phyloP scores from a whole-genome alignment of 2,797 vertebrate species.

The Bufotes viridis region DNA sequence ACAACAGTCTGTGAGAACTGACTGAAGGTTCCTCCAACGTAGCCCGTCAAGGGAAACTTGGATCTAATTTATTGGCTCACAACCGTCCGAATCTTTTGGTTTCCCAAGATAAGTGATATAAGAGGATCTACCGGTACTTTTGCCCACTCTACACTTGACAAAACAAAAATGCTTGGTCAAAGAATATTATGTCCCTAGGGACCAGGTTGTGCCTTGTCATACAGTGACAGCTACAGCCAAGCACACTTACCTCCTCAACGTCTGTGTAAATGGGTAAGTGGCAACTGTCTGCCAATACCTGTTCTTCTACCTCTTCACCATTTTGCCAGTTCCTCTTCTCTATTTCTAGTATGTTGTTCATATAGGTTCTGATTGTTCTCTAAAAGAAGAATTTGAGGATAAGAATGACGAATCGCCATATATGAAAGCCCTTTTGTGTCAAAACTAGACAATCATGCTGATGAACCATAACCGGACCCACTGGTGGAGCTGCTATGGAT shows the following conservation, averaged over 20 bases:
- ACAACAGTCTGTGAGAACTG: background rate
- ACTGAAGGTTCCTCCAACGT: background rate
- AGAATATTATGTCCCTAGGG: too few species aligned
- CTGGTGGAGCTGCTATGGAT: background rate
- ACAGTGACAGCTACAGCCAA: background rate
- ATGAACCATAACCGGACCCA: background rate
- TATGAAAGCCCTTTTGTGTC: background rate
- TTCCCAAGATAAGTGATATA: too few species aligned
- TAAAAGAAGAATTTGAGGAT: constrained; percentile 63
- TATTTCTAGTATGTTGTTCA: constrained; percentile 73
- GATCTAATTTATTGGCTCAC: too few species aligned
- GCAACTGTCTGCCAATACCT: constrained; percentile 70
- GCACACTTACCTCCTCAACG: constrained; percentile 79
- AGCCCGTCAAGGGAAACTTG: too few species aligned
- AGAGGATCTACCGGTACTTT: too few species aligned
- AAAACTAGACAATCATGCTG: background rate
- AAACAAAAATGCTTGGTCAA: too few species aligned
- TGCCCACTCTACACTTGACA: too few species aligned
- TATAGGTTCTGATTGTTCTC: constrained; percentile 73
- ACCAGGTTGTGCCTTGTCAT: too few species aligned
- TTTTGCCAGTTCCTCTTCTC: constrained; percentile 78
- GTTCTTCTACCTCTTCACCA: constrained; percentile 63
- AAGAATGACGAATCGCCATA: background rate
- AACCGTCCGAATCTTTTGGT: too few species aligned
- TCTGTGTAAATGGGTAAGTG: constrained; percentile 74